Evolutionary conservation across 2,113 vertebrate species (phyloP).

Genomic region (Eclectus roratus): DNA sequence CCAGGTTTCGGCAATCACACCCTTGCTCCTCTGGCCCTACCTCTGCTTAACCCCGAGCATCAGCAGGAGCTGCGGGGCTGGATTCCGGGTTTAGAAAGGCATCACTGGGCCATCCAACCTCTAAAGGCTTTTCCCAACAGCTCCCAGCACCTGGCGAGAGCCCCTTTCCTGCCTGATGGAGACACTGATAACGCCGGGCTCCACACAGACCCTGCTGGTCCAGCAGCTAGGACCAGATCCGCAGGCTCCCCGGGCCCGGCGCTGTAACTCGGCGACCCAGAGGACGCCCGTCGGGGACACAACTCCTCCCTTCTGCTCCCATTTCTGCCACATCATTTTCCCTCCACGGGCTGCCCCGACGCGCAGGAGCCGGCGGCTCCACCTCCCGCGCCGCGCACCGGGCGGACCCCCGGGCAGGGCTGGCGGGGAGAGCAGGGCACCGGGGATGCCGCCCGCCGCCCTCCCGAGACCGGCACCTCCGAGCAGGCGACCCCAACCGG

Average conservation of each 20-base stretch:
- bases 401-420: not conserved
- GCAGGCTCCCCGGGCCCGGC: not conserved
- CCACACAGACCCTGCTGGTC: not conserved
- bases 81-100: not conserved
- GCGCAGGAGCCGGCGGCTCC: not conserved
- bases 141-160: not conserved
- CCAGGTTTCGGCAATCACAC: not conserved
- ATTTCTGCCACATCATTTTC: slow-evolving; percentile 19
- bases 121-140: not conserved
- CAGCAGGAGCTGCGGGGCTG: not conserved
- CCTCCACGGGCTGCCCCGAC: not conserved
- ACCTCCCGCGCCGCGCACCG: not conserved
- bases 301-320: not conserved
- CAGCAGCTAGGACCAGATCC: not conserved
- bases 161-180: not conserved
- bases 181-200: not conserved
- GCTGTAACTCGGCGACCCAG: not conserved
- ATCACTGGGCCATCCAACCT: not conserved
- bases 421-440: not conserved
- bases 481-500: not conserved
- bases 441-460: not conserved
- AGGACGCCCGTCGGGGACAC: not conserved
- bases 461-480: not conserved
- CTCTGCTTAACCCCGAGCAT: not conserved
- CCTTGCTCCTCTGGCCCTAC: not conserved